Evolutionary conservation across 2,797 vertebrate genomes (phyloP).

Genomic region (Darevskia mixta): DNA sequence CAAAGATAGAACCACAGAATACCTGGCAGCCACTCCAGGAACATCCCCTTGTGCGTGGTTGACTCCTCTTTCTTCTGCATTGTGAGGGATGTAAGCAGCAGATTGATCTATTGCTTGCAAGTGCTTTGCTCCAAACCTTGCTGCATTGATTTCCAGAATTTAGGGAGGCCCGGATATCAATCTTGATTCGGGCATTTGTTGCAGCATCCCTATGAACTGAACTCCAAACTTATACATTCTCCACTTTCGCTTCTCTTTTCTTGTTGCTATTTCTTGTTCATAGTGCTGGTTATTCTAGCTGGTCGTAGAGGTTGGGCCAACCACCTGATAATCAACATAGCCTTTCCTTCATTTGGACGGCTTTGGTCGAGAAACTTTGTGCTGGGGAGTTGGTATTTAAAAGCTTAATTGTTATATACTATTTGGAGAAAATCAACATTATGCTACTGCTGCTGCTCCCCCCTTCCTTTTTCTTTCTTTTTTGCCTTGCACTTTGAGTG

Average conservation of each 20-base stretch:
- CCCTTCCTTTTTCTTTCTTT: slow-evolving; percentile 48
- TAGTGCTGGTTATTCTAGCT: slow-evolving; percentile 54
- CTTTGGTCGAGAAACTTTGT: slow-evolving; percentile 70
- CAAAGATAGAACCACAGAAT: neutral
- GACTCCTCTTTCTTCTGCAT: neutral
- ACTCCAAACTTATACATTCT: slow-evolving; percentile 28
- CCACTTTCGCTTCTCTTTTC: slow-evolving; percentile 45
- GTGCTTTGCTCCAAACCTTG: slow-evolving; percentile 11
- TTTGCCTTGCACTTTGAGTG: slow-evolving; percentile 51
- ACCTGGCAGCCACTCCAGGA: neutral
- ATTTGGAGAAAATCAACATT: slow-evolving; percentile 45
- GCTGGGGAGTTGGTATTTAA: slow-evolving; percentile 55
- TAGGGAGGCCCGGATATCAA: neutral
- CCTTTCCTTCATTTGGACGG: slow-evolving; percentile 57
- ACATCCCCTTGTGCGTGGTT: neutral
- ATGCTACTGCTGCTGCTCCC: slow-evolving; percentile 47
- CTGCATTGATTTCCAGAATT: neutral
- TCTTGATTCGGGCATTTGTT: slow-evolving; percentile 37
- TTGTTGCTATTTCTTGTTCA: slow-evolving; percentile 45
- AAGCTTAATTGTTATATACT: slow-evolving; percentile 65
- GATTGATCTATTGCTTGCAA: slow-evolving; percentile 1
- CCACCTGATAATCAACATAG: slow-evolving; percentile 60
- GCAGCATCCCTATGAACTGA: neutral
- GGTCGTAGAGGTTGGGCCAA: slow-evolving; percentile 40
- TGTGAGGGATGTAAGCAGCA: neutral